phyloP scores from a whole-genome alignment of 2,113 vertebrate genomes.

The Ochotona princeps region DNA sequence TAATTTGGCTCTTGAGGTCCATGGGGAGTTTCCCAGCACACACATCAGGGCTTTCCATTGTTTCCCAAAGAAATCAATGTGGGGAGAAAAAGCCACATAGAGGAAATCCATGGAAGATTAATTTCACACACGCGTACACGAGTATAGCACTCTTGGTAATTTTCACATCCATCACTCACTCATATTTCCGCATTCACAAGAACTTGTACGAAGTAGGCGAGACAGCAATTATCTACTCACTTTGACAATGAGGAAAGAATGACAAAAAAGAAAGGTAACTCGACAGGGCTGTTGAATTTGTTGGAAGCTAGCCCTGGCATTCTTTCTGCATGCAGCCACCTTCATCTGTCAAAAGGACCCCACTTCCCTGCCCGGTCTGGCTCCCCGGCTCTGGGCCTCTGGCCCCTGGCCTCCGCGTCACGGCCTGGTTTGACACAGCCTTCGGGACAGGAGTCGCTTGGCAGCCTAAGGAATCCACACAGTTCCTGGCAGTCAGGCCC shows the following conservation, averaged over 20 bases:
- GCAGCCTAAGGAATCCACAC: background rate
- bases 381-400: too few relatives aligned
- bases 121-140: background rate
- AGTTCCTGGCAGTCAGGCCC: background rate
- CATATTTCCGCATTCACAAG: constrained; percentile 19
- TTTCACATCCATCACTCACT: background rate
- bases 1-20: constrained; percentile 12
- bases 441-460: background rate
- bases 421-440: background rate
- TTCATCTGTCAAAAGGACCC: background rate
- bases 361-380: background rate
- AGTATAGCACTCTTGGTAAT: background rate
- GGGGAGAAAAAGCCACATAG: background rate
- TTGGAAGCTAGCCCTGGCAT: background rate
- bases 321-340: background rate
- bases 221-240: background rate
- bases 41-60: constrained; percentile 15
- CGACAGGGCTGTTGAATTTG: background rate
- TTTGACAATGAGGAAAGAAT: constrained; percentile 32
- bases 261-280: constrained; percentile 18
- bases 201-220: background rate
- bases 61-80: background rate
- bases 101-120: background rate
- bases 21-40: background rate
- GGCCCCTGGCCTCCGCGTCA: too few relatives aligned